Evolutionary conservation across 2,888 invertebrate species (phyloP), one percentile per base, ranked within the genome.

Genomic region (Ophioninae sp.): DNA sequence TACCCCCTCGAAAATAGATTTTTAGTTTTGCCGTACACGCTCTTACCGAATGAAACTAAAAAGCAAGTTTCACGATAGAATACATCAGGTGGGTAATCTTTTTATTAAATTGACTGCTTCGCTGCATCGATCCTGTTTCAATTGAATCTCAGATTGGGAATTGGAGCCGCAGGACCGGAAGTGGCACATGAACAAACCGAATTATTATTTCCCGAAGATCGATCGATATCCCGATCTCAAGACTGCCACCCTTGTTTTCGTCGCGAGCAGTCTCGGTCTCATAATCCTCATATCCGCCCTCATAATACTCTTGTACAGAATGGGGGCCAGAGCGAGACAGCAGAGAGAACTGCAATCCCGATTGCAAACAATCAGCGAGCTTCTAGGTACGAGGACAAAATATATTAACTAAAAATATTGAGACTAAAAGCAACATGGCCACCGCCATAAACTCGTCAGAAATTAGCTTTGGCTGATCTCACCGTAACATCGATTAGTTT

Each of bases 131-230:
- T 20, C 68, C 51, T 73, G 67, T 78, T 23, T 80, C 51, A 67
- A 68, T 78, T 30, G 41, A 72, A 59, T 84, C 71, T n/a, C 41
- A 83, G 95, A 95, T 88, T 94, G 95, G 93, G 94, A 94, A 61
- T 90, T 93, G 75, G 92, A 94, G 64, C 93, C 94, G 17, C 93
- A 93, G 74, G 95, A 95, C 88, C 93, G 95, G 41, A 93, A 94
- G 83, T 95, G 95, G 94, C 95, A 95, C 89, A 94, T 95, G 8
- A 95, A 95, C 90, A 95, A 95, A 81, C 95, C 96, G 0, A 96
- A 96, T 89, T 96, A 96, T 89, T 95, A 95, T 87, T 96, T 96
- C 87, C 96, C 96, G 0, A 96, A 95, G 93, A 94, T 94, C 81
- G 95, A 95, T 83, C 94, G 94, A 22, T 95, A 95, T 91, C 94